Percentiles rank a stretch among this genome's conserved stretches.
Evolutionary conservation across 2,113 vertebrate genomes (phyloP).

Genomic region (Platichthys flesus): DNA sequence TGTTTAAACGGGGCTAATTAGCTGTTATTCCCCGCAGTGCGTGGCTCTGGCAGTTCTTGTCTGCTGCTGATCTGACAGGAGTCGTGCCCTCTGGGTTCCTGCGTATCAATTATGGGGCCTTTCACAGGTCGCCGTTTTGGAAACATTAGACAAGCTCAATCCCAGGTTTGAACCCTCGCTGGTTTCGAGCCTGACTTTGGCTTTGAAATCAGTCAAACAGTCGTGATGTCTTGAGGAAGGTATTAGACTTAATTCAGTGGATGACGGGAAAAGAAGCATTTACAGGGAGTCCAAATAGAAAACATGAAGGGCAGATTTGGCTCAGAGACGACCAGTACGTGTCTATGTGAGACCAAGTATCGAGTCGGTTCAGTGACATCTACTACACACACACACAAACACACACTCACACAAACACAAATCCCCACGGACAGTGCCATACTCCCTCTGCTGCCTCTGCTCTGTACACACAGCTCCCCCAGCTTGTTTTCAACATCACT

Average conservation of each 20-base stretch:
- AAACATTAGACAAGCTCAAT: slow-evolving; percentile 75
- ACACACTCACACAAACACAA: slow-evolving; percentile 13
- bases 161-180: slow-evolving; percentile 49
- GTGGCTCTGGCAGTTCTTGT: slow-evolving; percentile 70
- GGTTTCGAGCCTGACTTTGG: slow-evolving; percentile 30
- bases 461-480: slow-evolving; percentile 70
- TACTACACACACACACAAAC: slow-evolving; percentile 9
- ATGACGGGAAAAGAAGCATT: not conserved
- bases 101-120: slow-evolving; percentile 76
- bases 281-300: not conserved
- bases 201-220: slow-evolving; percentile 58
- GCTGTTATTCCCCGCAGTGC: slow-evolving; percentile 71
- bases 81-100: slow-evolving; percentile 77
- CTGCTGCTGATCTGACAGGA: slow-evolving; percentile 81
- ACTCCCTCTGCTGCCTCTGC: slow-evolving; percentile 70
- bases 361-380: not conserved
- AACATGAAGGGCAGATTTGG: not conserved
- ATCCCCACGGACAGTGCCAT: slow-evolving; percentile 45
- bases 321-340: not conserved
- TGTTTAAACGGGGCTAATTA: slow-evolving; percentile 84
- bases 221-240: not conserved
- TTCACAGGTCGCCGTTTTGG: slow-evolving; percentile 66
- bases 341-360: not conserved
- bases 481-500: slow-evolving; percentile 8
- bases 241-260: slow-evolving; percentile 2